These are phyloP conservation scores for Cephalotes varians DNA, from an alignment of 2,888 invertebrate genomes.

Conservation along the genomic window DNA sequence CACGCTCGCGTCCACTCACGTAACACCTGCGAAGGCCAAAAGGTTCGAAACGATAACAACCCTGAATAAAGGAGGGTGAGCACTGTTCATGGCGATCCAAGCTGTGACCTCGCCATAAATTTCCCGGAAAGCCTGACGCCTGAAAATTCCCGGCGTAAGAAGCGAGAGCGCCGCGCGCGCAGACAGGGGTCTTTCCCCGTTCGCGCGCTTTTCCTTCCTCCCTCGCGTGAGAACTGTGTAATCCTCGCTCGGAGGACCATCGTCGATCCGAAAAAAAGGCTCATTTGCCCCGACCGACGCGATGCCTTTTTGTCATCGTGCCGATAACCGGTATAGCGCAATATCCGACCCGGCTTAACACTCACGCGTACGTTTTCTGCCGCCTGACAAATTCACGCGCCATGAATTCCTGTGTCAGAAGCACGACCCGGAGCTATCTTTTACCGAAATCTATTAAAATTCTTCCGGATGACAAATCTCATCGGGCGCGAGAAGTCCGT, in stretches of 20 bases:
- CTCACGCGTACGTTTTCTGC: conserved; percentile 22
- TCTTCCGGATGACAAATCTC: conserved; percentile 51
- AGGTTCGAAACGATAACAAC: conserved; percentile 78
- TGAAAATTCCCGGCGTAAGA: conserved; percentile 77
- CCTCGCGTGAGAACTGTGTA: conserved; percentile 58
- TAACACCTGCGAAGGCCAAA: conserved; percentile 63
- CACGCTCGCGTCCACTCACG: conserved; percentile 20
- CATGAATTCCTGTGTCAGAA: conserved; percentile 48
- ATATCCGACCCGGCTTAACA: conserved; percentile 64
- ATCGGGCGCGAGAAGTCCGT: conserved; percentile 26
- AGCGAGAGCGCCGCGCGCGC: conserved; percentile 46
- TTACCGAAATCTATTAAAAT: conserved; percentile 49
- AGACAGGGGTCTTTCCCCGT: background rate
- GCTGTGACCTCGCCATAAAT: conserved; percentile 83
- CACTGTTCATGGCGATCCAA: conserved; percentile 81
- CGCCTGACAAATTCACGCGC: conserved; percentile 65
- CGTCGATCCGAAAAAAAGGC: conserved; percentile 74
- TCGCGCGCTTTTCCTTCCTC: conserved; percentile 37
- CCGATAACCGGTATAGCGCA: conserved; percentile 64
- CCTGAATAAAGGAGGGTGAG: conserved; percentile 75
- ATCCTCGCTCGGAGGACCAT: conserved; percentile 67
- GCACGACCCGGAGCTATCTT: conserved; percentile 34
- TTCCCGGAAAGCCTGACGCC: conserved; percentile 76
- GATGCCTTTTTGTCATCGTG: conserved; percentile 71
- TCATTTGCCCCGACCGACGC: conserved; percentile 67